Percentiles rank a stretch among this genome's conserved stretches.
Evolutionary conservation across 2,888 invertebrate species (phyloP).

Genomic region (Yponomeuta plumbellus): DNA sequence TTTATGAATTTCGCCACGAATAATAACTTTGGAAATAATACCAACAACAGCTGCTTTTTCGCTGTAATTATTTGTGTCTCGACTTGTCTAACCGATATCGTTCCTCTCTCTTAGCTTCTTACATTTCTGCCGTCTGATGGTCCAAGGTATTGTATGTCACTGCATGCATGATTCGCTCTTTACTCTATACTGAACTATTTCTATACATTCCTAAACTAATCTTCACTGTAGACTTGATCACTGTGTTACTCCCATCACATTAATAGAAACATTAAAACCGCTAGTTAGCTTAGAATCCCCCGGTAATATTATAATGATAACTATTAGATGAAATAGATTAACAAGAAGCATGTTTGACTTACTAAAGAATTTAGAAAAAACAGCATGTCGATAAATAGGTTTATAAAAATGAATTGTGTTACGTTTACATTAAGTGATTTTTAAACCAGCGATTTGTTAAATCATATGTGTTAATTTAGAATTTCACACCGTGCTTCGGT

Average conservation of each 20-base stretch:
- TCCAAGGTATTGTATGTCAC: conserved; percentile 3
- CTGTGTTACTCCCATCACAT: no score
- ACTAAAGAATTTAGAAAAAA: no score
- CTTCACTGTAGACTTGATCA: neutral
- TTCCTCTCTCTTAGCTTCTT: conserved; percentile 2
- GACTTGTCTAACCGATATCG: neutral
- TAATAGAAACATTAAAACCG: neutral
- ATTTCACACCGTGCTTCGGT: no score
- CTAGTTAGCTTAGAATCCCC: neutral
- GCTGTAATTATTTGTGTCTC: conserved; percentile 3
- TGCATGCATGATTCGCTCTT: neutral
- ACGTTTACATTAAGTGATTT: no score
- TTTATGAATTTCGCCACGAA: no score
- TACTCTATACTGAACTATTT: neutral
- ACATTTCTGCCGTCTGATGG: conserved; percentile 5
- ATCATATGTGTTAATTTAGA: no score
- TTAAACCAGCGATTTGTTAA: no score
- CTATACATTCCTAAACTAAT: neutral
- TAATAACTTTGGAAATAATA: conserved; percentile 12
- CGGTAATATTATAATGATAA: neutral
- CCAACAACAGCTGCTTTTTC: conserved; percentile 1
- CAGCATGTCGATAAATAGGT: no score
- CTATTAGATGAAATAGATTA: neutral
- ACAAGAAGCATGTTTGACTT: no score
- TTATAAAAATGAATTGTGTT: no score